Percentiles rank a stretch among this genome's conserved stretches.
Evolutionary conservation across 2,888 invertebrate genomes (phyloP).

Genomic region (Osmoderma eremita): DNA sequence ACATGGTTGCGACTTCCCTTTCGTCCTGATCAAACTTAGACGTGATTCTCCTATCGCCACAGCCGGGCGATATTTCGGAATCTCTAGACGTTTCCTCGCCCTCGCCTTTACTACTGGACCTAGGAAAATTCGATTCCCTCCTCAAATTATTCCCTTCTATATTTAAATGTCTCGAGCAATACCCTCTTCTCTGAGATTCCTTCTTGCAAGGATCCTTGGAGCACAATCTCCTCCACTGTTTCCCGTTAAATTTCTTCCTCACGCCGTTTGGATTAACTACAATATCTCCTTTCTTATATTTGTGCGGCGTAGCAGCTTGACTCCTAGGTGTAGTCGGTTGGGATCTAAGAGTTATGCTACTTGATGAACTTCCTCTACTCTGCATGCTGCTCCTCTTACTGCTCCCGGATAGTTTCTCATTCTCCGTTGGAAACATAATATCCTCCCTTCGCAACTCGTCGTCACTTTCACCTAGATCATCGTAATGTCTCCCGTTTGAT

Average conservation of each 20-base stretch:
- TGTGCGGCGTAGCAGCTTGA: constrained; percentile 93
- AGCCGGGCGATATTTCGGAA: constrained; percentile 89
- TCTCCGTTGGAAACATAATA: constrained; percentile 84
- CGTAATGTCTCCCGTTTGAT: constrained; percentile 73
- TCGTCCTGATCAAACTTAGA: constrained; percentile 93
- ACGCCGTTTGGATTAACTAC: constrained; percentile 94
- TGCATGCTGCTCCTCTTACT: constrained; percentile 92
- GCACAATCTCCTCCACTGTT: constrained; percentile 98
- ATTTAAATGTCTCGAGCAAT: constrained; percentile 95
- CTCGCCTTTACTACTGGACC: constrained; percentile 69
- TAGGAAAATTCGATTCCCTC: constrained; percentile 62
- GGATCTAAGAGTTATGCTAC: constrained; percentile 88
- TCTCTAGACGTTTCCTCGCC: constrained; percentile 92
- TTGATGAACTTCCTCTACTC: constrained; percentile 91
- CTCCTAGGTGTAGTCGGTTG: constrained; percentile 89
- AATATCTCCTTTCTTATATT: constrained; percentile 97
- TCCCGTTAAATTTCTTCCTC: constrained; percentile 98
- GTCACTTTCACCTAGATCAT: constrained; percentile 87
- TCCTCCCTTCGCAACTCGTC: constrained; percentile 89
- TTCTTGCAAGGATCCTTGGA: constrained; percentile 94
- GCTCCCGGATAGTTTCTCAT: constrained; percentile 79
- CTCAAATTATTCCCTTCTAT: constrained; percentile 67
- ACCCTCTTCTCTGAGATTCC: constrained; percentile 97
- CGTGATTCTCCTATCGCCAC: constrained; percentile 75
- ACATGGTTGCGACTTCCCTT: constrained; percentile 96